Conservation (phyloP, 2,797 vertebrate species). For the Chlorospingus semifuscus region DNA sequence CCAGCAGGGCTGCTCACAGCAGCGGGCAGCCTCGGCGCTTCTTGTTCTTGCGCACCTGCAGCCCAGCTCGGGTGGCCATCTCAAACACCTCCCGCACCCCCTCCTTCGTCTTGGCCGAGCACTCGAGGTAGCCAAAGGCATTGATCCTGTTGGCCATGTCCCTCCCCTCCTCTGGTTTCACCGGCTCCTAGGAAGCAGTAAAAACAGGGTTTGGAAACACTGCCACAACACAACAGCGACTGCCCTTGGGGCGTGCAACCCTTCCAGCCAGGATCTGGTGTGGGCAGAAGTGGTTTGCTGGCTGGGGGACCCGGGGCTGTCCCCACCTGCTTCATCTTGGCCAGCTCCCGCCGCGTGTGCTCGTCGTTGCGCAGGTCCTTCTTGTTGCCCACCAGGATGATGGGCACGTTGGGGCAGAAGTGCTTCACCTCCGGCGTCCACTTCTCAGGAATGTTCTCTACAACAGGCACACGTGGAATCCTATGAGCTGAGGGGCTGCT, state of each 20-base stretch:
- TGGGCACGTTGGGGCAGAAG: conserved; percentile 96
- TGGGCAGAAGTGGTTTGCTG: rapidly evolving
- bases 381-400: conserved; percentile 98
- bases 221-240: not conserved
- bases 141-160: conserved; percentile 97
- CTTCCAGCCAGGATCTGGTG: rapidly evolving
- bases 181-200: conserved; percentile 83
- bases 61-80: conserved; percentile 94
- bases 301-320: not conserved
- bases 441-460: conserved; percentile 98
- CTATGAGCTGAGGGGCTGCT: not conserved
- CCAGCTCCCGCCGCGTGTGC: conserved; percentile 90
- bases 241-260: not conserved
- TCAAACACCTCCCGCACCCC: conserved; percentile 96
- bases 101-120: conserved; percentile 97
- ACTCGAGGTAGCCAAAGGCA: conserved; percentile 96
- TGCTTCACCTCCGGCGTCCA: conserved; percentile 99
- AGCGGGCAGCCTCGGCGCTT: conserved; percentile 87
- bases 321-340: conserved; percentile 97
- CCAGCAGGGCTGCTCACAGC: conserved; percentile 67
- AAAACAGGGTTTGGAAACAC: not conserved
- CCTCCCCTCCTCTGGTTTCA: conserved; percentile 92
- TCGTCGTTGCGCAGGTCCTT: conserved; percentile 96
- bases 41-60: conserved; percentile 94
- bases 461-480: rapidly evolving